Conservation (phyloP, 2,888 invertebrate genomes). For the Idaea straminata region DNA sequence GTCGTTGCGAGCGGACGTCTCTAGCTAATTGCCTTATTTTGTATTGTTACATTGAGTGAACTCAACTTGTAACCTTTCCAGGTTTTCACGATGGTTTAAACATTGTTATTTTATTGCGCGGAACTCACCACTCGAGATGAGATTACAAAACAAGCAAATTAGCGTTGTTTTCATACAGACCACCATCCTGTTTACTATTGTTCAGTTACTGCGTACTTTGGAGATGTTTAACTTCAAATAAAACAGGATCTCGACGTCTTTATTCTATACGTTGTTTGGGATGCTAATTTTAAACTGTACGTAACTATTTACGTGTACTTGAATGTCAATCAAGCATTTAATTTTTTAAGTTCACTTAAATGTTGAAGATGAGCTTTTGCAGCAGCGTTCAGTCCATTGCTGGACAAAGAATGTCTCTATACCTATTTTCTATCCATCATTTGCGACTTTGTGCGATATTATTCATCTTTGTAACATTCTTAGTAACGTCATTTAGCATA, state of each 20-base stretch:
- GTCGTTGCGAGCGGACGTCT: constrained; percentile 66
- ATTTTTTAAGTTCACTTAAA: background rate
- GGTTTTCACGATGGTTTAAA: constrained; percentile 61
- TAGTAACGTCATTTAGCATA: no score
- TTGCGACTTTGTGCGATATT: no score
- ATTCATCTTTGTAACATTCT: no score
- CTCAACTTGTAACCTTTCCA: constrained; percentile 47
- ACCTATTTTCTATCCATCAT: no score
- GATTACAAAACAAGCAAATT: constrained; percentile 70
- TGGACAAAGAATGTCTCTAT: background rate
- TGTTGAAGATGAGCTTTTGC: background rate
- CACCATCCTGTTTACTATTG: constrained; percentile 53
- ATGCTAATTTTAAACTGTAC: constrained; percentile 7
- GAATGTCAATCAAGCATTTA: background rate
- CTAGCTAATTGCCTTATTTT: constrained; percentile 71
- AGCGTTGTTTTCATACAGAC: constrained; percentile 60
- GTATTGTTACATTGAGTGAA: constrained; percentile 63
- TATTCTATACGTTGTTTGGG: constrained; percentile 22
- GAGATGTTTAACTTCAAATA: constrained; percentile 43
- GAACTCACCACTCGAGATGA: constrained; percentile 48
- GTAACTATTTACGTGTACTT: constrained; percentile 19
- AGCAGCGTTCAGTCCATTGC: background rate
- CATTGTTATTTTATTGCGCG: constrained; percentile 72
- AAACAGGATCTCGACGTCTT: constrained; percentile 30
- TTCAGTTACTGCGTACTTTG: constrained; percentile 47